phyloP scores from a whole-genome alignment of 2,888 invertebrate species.

The Globia sparganii region DNA sequence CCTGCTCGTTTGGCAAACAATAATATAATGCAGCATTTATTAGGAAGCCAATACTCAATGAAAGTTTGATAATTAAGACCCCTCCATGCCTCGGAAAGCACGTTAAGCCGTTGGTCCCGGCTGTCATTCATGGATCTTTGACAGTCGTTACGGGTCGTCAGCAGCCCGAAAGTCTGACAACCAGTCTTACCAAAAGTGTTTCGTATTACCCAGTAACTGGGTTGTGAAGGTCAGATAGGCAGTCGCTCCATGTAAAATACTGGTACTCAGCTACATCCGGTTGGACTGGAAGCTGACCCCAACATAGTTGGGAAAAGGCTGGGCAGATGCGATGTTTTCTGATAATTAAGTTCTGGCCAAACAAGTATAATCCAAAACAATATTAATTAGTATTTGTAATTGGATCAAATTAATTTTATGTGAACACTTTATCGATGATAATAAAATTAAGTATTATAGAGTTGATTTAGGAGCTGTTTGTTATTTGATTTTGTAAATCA shows the following conservation, averaged over 20 bases:
- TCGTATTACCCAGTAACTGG: neutral
- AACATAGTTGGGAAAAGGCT: neutral
- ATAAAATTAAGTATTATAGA: neutral
- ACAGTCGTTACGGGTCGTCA: neutral
- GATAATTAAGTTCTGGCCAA: neutral
- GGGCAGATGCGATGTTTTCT: neutral
- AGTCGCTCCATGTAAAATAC: neutral
- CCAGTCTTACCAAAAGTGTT: neutral
- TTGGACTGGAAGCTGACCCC: neutral
- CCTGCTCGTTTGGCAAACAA: too few species aligned
- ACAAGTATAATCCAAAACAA: constrained; percentile 10
- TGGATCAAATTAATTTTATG: constrained; percentile 22
- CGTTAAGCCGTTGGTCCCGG: neutral
- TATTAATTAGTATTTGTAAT: constrained; percentile 21
- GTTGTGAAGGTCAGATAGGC: neutral
- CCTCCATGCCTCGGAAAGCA: too few species aligned
- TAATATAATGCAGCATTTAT: neutral
- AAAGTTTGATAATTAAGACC: constrained; percentile 1
- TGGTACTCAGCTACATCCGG: neutral
- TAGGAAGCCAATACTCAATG: neutral
- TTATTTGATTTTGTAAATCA: neutral
- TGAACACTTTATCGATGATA: constrained; percentile 7
- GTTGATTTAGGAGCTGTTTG: neutral
- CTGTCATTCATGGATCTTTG: too few species aligned
- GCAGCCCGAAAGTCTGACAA: neutral